These are phyloP conservation scores for Alfaro cultratus DNA, from an alignment of 2,797 vertebrate genomes.

Conservation along the genomic window DNA sequence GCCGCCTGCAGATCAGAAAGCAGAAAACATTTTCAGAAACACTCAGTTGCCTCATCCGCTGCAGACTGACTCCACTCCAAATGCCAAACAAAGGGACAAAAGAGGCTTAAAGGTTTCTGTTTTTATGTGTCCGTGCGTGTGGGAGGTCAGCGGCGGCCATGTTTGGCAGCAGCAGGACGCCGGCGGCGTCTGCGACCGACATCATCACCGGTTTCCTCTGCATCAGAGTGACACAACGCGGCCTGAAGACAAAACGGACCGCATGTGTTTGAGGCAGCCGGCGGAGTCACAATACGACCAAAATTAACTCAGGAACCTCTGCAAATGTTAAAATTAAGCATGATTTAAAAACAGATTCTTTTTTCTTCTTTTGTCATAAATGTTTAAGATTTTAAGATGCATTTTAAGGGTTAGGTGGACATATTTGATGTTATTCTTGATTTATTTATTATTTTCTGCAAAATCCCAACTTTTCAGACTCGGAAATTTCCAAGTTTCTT, in stretches of 20 bases:
- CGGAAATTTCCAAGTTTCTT: no score
- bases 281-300: constrained; percentile 10
- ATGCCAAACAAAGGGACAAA: constrained; percentile 53
- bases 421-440: background rate
- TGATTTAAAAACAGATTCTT: background rate
- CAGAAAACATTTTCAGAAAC: constrained; percentile 76
- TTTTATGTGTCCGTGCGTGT: constrained; percentile 20
- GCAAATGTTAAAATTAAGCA: background rate
- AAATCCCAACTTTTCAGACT: no score
- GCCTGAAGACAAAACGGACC: constrained; percentile 34
- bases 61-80: constrained; percentile 33
- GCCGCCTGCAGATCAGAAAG: constrained; percentile 91
- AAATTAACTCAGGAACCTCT: background rate
- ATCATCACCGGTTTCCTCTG: constrained; percentile 51
- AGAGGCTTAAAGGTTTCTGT: constrained; percentile 42
- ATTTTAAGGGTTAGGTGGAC: background rate
- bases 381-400: no score
- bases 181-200: constrained; percentile 42
- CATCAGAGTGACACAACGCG: constrained; percentile 64
- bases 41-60: constrained; percentile 27
- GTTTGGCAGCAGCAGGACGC: constrained; percentile 58
- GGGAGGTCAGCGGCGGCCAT: constrained; percentile 55
- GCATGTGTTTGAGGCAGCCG: constrained; percentile 34
- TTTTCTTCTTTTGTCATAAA: background rate
- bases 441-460: background rate